Base-by-base conservation (phyloP, 2,888 invertebrate species). In the Tetropium fuscum region DNA sequence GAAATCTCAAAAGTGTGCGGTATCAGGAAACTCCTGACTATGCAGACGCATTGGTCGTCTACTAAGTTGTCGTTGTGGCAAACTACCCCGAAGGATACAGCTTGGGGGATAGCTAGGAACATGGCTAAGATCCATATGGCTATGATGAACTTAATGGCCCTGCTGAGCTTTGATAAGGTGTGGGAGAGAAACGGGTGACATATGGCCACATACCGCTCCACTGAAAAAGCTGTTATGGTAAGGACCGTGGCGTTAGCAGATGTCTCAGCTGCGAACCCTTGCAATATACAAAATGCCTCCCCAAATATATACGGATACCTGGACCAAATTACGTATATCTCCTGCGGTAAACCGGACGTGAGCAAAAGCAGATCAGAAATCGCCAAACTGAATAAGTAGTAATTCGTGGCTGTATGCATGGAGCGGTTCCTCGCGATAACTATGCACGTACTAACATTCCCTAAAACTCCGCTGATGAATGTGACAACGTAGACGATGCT, bases 161-260 rank as follows among this genome's bases (percentile, higher is more conserved):
- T 85, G 18, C 91, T 90, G 30, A 95, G 82, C 72, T 93, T 93
- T 1, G 94, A 93, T 86, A 93, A 89, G 2, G 91, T 92, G 77
- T 94, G 93, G 1, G 90, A 88, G 74, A 89, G 84, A 73, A 95
- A 92, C 0, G 95, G 95, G 75, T 92, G 90, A 74, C 93, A 94
- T 70, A 94, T 94, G 3, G 94, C 94, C 27, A 94, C 88, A 78
- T 94, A 96, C 62, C 95, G 86, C 80, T 96, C 95, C 8, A 94
- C 89, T 0, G 92, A 95, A 80, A 95, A 95, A 1, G 94, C 93
- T 0, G 94, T 93, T 73, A 95, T 95, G 7, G 91, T 92, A 62
- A 92, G 81, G 1, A 95, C 94, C 0, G 94, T 94, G 0, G 93
- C 93, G 76, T 93, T 92, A 13, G 91, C 90, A 0, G 92, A 90